These are phyloP conservation scores for Tetragnatha versicolor DNA, from an alignment of 1,140 invertebrate genomes.

Conservation along the genomic window DNA sequence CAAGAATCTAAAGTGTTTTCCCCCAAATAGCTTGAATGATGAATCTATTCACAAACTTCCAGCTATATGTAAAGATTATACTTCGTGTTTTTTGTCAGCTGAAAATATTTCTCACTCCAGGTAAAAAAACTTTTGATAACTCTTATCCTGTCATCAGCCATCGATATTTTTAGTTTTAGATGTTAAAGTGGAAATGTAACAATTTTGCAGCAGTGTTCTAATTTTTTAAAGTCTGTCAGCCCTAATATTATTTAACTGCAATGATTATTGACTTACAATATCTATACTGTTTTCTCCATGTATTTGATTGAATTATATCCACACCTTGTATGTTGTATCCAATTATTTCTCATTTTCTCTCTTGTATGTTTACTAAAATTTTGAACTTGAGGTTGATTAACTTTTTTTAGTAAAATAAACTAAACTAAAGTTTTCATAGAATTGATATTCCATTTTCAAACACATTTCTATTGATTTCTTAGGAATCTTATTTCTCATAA, in stretches of 20 bases:
- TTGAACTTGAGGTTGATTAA: neutral
- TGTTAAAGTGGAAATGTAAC: neutral
- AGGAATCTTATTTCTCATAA: neutral
- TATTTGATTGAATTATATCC: neutral
- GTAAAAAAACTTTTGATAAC: constrained; percentile 6
- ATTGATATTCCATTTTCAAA: neutral
- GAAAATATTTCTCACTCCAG: neutral
- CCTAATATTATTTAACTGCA: neutral
- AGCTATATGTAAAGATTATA: constrained; percentile 14
- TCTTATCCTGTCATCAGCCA: neutral
- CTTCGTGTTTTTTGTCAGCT: neutral
- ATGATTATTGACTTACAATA: neutral
- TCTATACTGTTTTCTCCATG: neutral
- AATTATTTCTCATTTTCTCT: neutral
- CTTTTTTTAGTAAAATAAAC: neutral
- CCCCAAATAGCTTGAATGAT: neutral
- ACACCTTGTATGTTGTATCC: neutral
- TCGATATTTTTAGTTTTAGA: neutral
- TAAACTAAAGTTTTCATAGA: neutral
- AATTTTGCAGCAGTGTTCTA: neutral
- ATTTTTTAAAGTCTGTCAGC: neutral
- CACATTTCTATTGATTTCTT: neutral
- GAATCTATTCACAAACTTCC: neutral
- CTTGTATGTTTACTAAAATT: neutral
- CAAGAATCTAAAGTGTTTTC: neutral